A percentile compares a stretch with the other conserved stretches of the same genome.
Evolutionary conservation across 2,113 vertebrate genomes (phyloP).

Genomic region (Pseudorectes ferrugineus): DNA sequence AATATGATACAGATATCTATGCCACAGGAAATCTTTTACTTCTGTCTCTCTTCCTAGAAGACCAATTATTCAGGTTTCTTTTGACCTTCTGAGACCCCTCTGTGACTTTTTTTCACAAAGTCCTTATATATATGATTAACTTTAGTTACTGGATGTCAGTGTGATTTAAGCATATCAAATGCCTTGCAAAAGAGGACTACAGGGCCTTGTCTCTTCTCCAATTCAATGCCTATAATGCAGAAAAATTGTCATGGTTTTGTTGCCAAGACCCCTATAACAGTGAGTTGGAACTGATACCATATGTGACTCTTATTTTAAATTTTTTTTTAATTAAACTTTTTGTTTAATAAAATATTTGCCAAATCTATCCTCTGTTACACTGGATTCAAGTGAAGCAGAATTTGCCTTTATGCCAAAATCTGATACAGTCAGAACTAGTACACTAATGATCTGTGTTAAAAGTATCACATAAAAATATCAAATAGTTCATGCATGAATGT

Average conservation of each 20-base stretch:
- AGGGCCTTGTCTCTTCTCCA: not conserved
- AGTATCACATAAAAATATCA: not conserved
- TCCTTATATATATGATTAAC: not conserved
- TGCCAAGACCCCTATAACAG: not conserved
- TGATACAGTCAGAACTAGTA: not conserved
- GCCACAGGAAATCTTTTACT: not conserved
- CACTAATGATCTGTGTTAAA: not conserved
- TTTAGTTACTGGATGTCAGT: not conserved
- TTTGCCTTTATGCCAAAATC: not conserved
- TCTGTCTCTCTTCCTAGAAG: not conserved
- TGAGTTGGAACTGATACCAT: not conserved
- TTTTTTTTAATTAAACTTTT: not conserved
- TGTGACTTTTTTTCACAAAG: not conserved
- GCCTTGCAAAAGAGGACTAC: not conserved
- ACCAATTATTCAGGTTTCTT: not conserved
- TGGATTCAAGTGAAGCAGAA: not conserved
- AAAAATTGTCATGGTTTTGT: not conserved
- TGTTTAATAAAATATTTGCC: not conserved
- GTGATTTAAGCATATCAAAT: not conserved
- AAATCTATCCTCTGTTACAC: not conserved
- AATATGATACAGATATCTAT: not conserved
- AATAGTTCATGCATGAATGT: not conserved
- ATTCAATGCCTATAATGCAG: not conserved
- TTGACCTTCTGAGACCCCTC: not conserved
- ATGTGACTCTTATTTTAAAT: not conserved